A percentile compares a stretch with the other conserved stretches of the same genome.
phyloP scores from a whole-genome alignment of 2,113 vertebrate genomes.

The Rhinopomastus cyanomelas region DNA sequence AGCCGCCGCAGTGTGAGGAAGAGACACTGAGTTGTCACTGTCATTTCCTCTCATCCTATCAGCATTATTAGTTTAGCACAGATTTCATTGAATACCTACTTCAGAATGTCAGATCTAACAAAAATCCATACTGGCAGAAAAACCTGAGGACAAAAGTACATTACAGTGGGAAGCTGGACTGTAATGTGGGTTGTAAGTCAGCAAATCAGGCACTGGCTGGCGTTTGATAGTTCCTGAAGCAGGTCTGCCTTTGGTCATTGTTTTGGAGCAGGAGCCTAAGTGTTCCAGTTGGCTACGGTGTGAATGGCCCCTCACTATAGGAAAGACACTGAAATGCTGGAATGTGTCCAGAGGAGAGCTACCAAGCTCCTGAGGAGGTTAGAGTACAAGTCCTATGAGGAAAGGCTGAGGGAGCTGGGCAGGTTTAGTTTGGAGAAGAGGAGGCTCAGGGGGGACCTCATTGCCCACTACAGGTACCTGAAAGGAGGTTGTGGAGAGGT shows the following conservation, averaged over 20 bases:
- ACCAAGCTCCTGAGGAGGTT: no score
- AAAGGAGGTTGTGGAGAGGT: no score
- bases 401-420: no score
- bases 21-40: background rate
- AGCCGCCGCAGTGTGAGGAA: no score
- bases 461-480: no score
- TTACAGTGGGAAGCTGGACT: background rate
- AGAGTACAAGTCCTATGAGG: no score
- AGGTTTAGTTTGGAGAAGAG: no score
- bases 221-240: background rate
- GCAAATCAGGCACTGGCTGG: background rate
- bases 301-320: no score
- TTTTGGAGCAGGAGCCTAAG: background rate
- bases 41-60: background rate
- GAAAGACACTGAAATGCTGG: no score
- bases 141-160: background rate
- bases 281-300: background rate
- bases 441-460: no score
- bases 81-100: background rate
- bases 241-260: background rate
- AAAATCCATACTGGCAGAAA: background rate
- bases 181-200: background rate
- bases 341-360: no score
- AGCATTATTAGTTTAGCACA: background rate
- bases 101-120: background rate